Percentiles rank a stretch among this genome's conserved stretches.
Conservation (phyloP, 2,888 invertebrate species). For the Ptychoptera contaminata region DNA sequence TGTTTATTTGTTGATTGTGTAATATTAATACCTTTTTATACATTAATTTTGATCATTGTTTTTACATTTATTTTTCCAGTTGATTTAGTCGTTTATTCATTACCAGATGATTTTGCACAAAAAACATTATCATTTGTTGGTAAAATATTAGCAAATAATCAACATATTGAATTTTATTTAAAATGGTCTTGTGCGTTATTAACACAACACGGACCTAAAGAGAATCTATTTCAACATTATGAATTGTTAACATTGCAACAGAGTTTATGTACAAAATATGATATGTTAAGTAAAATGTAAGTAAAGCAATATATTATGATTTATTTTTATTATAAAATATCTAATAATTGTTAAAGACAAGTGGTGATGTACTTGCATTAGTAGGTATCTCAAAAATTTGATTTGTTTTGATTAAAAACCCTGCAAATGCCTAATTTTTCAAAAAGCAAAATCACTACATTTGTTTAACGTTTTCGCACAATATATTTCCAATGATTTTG, state of each 20-base stretch:
- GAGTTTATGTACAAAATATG: conserved; percentile 58
- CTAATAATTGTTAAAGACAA: too few species aligned
- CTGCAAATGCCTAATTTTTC: too few species aligned
- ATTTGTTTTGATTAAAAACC: too few species aligned
- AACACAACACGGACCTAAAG: conserved; percentile 44
- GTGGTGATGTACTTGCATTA: too few species aligned
- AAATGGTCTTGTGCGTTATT: conserved; percentile 60
- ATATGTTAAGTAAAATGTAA: conserved; percentile 73
- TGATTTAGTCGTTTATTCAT: conserved; percentile 47
- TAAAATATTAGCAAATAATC: conserved; percentile 54
- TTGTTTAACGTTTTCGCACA: too few species aligned
- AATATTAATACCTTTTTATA: neutral
- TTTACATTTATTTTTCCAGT: conserved; percentile 40
- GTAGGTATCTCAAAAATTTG: too few species aligned
- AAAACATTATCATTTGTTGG: conserved; percentile 56
- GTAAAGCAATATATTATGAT: conserved; percentile 21
- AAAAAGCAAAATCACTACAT: too few species aligned
- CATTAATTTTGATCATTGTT: conserved; percentile 5
- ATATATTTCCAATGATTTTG: too few species aligned
- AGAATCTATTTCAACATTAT: conserved; percentile 41
- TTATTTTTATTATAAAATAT: too few species aligned
- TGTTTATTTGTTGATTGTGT: too few species aligned
- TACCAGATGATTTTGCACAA: conserved; percentile 62
- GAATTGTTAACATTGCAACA: conserved; percentile 61
- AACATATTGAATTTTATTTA: conserved; percentile 80